phyloP scores from a whole-genome alignment of 2,888 invertebrate species.

The Teleiodes luculella region DNA sequence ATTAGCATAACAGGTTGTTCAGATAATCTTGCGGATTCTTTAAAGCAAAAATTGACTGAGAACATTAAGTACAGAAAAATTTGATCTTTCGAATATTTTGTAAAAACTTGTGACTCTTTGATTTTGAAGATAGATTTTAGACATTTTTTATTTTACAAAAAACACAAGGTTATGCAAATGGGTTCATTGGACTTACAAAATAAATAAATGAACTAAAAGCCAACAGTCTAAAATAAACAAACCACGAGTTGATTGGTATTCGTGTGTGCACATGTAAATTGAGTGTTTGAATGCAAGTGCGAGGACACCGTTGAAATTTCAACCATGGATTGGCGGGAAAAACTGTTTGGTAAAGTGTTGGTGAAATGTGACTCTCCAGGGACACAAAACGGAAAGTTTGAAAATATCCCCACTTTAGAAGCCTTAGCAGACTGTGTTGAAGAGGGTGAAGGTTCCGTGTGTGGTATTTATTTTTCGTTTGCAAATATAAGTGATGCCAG shows the following conservation, averaged over 20 bases:
- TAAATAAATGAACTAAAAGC: conserved; percentile 4
- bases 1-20: conserved; percentile 1
- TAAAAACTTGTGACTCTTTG: not conserved
- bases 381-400: conserved; percentile 65
- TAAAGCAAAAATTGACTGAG: conserved; percentile 1
- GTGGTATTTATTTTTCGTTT: conserved; percentile 85
- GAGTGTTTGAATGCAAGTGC: not conserved
- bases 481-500: conserved; percentile 83
- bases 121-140: not conserved
- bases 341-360: conserved; percentile 78
- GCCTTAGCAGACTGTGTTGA: conserved; percentile 68
- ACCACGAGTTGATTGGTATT: conserved; percentile 11
- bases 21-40: conserved; percentile 5
- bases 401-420: conserved; percentile 64
- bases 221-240: conserved; percentile 19
- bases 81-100: not conserved
- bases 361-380: conserved; percentile 71
- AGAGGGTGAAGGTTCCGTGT: conserved; percentile 70
- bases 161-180: no score
- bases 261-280: conserved; percentile 14
- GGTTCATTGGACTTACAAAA: not conserved
- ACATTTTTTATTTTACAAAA: no score
- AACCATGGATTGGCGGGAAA: conserved; percentile 80
- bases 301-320: not conserved
- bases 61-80: no score